Evolutionary conservation across 2,113 vertebrate genomes (phyloP).

Genomic region (Heloderma charlesbogerti): DNA sequence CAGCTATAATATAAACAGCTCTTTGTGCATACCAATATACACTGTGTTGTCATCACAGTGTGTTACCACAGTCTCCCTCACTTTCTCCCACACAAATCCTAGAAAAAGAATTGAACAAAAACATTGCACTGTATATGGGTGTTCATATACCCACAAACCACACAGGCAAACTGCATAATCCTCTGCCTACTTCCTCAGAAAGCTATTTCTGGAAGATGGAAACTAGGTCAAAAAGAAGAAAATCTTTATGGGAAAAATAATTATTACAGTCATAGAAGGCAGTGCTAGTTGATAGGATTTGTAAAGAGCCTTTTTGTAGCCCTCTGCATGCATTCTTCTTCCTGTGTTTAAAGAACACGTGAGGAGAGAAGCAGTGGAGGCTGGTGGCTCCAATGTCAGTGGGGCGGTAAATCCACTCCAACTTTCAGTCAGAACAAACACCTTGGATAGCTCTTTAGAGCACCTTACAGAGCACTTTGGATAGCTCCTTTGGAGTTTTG

Average conservation of each 20-base stretch:
- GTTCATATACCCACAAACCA: background rate
- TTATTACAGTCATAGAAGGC: slow-evolving; percentile 51
- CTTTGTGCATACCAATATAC: background rate
- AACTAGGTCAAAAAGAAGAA: slow-evolving; percentile 80
- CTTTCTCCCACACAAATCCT: background rate
- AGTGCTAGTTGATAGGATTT: slow-evolving; percentile 12
- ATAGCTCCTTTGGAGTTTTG: no score
- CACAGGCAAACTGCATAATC: slow-evolving; percentile 51
- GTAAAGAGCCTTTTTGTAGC: background rate
- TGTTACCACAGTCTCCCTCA: background rate
- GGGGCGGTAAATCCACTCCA: no score
- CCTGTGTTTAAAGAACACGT: no score
- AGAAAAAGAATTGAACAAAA: background rate
- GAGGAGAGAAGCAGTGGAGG: no score
- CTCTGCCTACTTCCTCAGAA: slow-evolving; percentile 69
- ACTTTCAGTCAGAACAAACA: no score
- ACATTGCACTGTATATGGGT: background rate
- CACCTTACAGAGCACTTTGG: no score
- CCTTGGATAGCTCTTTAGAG: no score
- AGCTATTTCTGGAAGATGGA: slow-evolving; percentile 79
- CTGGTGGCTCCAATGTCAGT: no score
- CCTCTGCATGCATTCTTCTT: no score
- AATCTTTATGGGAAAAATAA: slow-evolving; percentile 46
- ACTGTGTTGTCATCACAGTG: no score
- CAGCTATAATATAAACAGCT: background rate